A percentile compares a stretch with the other conserved stretches of the same genome.
These are phyloP conservation scores for Phyllotis vaccarum DNA, from an alignment of 2,797 vertebrate species.

Conservation along the genomic window DNA sequence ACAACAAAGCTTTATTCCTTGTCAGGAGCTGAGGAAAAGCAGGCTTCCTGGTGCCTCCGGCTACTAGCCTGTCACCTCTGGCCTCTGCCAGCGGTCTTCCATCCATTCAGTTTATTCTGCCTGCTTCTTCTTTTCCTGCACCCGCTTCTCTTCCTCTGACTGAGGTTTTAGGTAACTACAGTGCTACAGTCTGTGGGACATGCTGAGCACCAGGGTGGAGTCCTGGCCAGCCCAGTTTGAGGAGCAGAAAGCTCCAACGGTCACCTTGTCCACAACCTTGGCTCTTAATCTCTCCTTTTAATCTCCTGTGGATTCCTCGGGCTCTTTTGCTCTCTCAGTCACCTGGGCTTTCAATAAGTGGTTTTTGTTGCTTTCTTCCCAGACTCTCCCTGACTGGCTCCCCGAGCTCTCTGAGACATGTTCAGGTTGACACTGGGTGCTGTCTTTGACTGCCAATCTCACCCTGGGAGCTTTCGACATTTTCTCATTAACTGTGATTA, in stretches of 20 bases:
- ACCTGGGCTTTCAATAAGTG: background rate
- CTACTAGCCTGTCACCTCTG: background rate
- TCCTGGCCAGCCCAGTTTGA: background rate
- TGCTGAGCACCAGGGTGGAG: background rate
- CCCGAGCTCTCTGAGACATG: rapidly evolving
- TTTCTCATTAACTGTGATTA: background rate
- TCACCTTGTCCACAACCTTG: background rate
- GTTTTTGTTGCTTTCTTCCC: background rate
- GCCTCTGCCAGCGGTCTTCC: background rate
- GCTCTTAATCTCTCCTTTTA: background rate
- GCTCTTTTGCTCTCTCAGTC: rapidly evolving
- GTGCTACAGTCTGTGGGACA: no score
- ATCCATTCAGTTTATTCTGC: no score
- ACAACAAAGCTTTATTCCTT: background rate
- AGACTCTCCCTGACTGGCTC: rapidly evolving
- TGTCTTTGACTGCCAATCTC: background rate
- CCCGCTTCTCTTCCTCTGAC: no score
- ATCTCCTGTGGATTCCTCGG: background rate
- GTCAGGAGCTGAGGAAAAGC: background rate
- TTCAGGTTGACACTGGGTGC: rapidly evolving
- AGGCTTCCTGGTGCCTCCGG: background rate
- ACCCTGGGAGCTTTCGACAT: rapidly evolving
- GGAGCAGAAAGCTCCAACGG: background rate
- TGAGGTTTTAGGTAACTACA: background rate
- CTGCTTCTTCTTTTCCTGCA: background rate